Evolutionary conservation across 2,888 invertebrate genomes (phyloP).

Genomic region (Polydrusus pterygomalis): DNA sequence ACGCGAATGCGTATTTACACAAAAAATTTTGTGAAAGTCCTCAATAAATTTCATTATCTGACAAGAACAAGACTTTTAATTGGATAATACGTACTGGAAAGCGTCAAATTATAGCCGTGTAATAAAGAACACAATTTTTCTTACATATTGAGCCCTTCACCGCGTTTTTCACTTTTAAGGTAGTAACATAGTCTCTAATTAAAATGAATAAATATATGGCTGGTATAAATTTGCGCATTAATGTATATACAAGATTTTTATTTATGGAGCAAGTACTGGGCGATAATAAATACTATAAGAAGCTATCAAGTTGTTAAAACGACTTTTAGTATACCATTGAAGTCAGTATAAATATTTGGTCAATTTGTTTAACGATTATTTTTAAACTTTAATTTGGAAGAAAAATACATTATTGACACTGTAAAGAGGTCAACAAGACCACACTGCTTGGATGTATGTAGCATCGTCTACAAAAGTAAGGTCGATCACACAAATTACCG

Average conservation of each 20-base stretch:
- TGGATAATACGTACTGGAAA: constrained; percentile 54
- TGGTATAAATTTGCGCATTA: constrained; percentile 24
- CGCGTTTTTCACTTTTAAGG: constrained; percentile 31
- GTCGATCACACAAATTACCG: no score
- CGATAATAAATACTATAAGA: constrained; percentile 25
- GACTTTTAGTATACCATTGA: constrained; percentile 22
- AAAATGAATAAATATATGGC: constrained; percentile 24
- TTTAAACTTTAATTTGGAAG: constrained; percentile 14
- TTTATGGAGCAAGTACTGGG: constrained; percentile 24
- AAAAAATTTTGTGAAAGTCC: constrained; percentile 59
- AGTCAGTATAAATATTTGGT: constrained; percentile 23
- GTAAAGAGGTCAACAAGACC: constrained; percentile 18
- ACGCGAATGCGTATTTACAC: constrained; percentile 25
- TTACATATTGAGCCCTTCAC: constrained; percentile 35
- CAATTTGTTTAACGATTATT: constrained; percentile 14
- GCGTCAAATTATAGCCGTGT: constrained; percentile 40
- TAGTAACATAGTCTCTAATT: constrained; percentile 34
- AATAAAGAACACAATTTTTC: constrained; percentile 12
- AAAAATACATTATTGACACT: neutral
- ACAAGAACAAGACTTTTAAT: constrained; percentile 57
- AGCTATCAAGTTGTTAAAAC: constrained; percentile 27
- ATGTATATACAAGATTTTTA: constrained; percentile 7
- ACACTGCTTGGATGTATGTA: neutral
- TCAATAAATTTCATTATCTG: constrained; percentile 60
- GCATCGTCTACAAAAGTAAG: no score